Conservation (phyloP, 1,140 invertebrate species). For the Drosophila lacertosa region DNA sequence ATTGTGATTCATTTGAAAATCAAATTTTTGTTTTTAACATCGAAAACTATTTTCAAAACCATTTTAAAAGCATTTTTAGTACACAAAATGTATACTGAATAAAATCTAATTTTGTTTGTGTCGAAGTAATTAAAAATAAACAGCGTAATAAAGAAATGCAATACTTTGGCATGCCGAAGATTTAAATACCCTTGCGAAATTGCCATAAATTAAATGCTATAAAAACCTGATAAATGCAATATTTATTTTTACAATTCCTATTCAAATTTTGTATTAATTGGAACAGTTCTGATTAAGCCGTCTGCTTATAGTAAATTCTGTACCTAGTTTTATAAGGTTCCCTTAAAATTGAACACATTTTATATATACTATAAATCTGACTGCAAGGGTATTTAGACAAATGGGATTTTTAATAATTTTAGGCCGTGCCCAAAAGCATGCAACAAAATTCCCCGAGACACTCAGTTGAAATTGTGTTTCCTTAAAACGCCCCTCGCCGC, state of each 20-base stretch:
- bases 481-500: neutral
- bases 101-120: conserved; percentile 61
- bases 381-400: neutral
- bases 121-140: conserved; percentile 18
- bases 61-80: conserved; percentile 29
- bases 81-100: conserved; percentile 51
- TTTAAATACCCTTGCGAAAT: conserved; percentile 5
- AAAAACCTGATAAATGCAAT: no score
- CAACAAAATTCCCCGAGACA: conserved; percentile 5
- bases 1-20: conserved; percentile 79
- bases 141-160: neutral
- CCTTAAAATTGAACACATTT: no score
- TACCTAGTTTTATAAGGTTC: no score
- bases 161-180: conserved; percentile 18
- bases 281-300: no score
- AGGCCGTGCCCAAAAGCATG: conserved; percentile 34
- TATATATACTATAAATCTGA: no score
- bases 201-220: neutral
- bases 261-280: no score
- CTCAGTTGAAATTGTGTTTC: neutral
- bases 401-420: neutral
- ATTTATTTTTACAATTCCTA: no score
- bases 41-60: conserved; percentile 60
- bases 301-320: no score
- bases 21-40: conserved; percentile 71